Conservation (phyloP, 1,140 invertebrate genomes). For the Heliothis virescens region DNA sequence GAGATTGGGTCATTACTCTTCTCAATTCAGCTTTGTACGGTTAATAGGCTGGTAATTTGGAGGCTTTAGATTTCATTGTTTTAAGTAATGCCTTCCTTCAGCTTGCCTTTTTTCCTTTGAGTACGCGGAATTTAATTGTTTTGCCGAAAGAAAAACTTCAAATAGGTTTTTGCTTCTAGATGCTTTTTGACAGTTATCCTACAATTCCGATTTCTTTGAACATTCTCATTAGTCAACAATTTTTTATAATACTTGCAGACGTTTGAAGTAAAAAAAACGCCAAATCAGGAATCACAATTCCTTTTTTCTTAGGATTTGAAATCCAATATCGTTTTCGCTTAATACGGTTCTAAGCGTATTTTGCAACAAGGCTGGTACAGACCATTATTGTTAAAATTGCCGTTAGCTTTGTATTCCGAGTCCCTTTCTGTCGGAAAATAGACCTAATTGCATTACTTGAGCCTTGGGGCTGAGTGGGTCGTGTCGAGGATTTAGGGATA, state of each 20-base stretch:
- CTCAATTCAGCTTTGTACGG: neutral
- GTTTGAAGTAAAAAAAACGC: neutral
- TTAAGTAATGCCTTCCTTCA: neutral
- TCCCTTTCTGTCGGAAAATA: slow-evolving; percentile 40
- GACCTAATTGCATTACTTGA: slow-evolving; percentile 42
- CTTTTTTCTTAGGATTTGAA: slow-evolving; percentile 19
- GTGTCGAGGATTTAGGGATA: slow-evolving; percentile 37
- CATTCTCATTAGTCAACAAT: too few species aligned
- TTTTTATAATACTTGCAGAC: too few species aligned
- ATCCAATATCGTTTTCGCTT: slow-evolving; percentile 39
- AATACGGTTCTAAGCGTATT: slow-evolving; percentile 30
- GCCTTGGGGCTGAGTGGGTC: slow-evolving; percentile 29
- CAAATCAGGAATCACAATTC: neutral
- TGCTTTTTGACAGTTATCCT: too few species aligned
- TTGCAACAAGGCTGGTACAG: slow-evolving; percentile 25
- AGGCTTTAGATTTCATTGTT: neutral
- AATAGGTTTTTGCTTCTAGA: too few species aligned
- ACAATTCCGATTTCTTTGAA: too few species aligned
- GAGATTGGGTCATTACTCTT: slow-evolving; percentile 7
- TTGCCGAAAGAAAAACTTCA: too few species aligned
- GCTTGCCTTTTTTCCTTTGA: too few species aligned
- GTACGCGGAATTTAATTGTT: too few species aligned
- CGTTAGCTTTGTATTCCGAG: slow-evolving; percentile 38
- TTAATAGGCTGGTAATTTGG: slow-evolving; percentile 3
- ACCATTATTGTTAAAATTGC: slow-evolving; percentile 45